A percentile compares a stretch with the other conserved stretches of the same genome.
phyloP scores from a whole-genome alignment of 1,140 invertebrate genomes.

The Ceratina japonica region DNA sequence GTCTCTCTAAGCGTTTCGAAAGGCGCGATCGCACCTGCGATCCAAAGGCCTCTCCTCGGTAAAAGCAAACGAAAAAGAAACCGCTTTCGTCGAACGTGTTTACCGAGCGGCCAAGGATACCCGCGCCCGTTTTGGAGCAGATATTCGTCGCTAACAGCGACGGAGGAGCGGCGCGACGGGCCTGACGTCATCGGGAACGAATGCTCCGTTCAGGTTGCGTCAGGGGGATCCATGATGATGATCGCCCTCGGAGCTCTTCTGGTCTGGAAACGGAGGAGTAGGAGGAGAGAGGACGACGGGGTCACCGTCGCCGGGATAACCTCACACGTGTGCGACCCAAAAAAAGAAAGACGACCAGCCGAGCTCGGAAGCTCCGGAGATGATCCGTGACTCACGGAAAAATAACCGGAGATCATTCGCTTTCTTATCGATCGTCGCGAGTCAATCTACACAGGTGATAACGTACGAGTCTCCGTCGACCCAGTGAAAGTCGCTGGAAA shows the following conservation, averaged over 20 bases:
- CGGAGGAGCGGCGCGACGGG: conserved; percentile 24
- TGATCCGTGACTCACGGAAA: conserved; percentile 1
- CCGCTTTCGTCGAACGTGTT: neutral
- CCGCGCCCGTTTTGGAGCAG: conserved; percentile 28
- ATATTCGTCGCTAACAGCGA: conserved; percentile 19
- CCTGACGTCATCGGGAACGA: conserved; percentile 64
- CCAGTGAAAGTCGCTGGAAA: neutral
- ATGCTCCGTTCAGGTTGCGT: conserved; percentile 66
- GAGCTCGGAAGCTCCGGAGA: conserved; percentile 38
- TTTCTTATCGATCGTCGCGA: conserved; percentile 6
- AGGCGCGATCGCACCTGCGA: neutral
- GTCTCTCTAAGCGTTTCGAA: neutral
- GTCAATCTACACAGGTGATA: conserved; percentile 24
- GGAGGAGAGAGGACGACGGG: conserved; percentile 63
- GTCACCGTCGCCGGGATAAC: conserved; percentile 70
- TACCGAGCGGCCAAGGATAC: conserved; percentile 33
- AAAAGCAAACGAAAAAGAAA: neutral
- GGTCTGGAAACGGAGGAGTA: conserved; percentile 55
- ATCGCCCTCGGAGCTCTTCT: conserved; percentile 50
- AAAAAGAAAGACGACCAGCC: conserved; percentile 52
- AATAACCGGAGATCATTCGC: neutral
- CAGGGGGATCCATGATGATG: conserved; percentile 56
- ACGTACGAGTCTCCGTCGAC: neutral
- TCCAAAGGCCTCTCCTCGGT: neutral
- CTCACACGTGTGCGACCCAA: conserved; percentile 71